A percentile compares a stretch with the other conserved stretches of the same genome.
Conservation (phyloP, 2,797 vertebrate species). For the Adrianichthys oophorus region DNA sequence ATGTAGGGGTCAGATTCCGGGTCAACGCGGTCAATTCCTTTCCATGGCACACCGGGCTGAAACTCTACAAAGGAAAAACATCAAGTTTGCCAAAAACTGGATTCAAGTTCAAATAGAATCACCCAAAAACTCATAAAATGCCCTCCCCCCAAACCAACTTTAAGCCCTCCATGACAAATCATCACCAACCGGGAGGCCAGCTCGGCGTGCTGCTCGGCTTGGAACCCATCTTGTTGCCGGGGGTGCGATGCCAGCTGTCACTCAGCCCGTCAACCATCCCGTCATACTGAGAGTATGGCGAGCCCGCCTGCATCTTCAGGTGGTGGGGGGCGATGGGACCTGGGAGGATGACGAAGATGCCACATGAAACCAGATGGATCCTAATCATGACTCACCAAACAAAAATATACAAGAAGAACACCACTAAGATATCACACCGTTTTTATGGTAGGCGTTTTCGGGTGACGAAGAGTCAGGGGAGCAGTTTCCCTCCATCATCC, state of each 20-base stretch:
- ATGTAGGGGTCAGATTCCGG: constrained; percentile 98
- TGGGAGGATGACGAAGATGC: constrained; percentile 43
- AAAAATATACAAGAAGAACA: neutral
- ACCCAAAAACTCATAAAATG: no score
- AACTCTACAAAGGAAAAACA: constrained; percentile 81
- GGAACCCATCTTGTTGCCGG: constrained; percentile 91
- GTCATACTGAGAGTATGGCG: constrained; percentile 95
- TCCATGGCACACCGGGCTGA: constrained; percentile 99
- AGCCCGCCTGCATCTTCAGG: constrained; percentile 90
- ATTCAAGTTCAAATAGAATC: no score
- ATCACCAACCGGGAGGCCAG: constrained; percentile 94
- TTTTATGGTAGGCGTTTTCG: constrained; percentile 93
- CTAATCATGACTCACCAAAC: neutral
- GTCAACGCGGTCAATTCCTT: constrained; percentile 97
- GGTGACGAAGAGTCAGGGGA: constrained; percentile 87
- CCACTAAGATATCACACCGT: constrained; percentile 76
- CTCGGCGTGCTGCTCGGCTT: constrained; percentile 90
- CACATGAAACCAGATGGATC: constrained; percentile 33
- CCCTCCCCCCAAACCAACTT: no score
- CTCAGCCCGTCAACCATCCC: constrained; percentile 88
- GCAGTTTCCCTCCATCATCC: constrained; percentile 97
- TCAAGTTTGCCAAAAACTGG: neutral
- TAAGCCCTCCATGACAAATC: neutral
- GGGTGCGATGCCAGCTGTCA: constrained; percentile 97
- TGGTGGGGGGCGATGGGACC: constrained; percentile 86